Evolutionary conservation across 2,113 vertebrate genomes (phyloP).

Genomic region (Mixornis gularis): DNA sequence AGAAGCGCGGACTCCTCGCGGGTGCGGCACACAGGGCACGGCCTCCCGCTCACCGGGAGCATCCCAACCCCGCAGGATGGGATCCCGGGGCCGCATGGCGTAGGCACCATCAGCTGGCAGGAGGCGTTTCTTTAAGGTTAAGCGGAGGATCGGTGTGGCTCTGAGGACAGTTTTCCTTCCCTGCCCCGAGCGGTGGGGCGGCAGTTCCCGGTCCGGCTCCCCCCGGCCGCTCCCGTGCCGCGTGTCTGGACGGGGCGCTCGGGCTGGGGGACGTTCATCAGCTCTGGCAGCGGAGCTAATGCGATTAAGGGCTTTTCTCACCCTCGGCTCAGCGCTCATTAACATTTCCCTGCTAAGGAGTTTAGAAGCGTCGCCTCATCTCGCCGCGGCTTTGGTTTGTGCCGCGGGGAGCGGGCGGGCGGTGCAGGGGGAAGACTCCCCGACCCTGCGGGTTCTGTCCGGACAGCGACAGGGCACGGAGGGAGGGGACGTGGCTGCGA

Average conservation of each 20-base stretch:
- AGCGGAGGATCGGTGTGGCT: neutral
- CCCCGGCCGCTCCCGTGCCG: accelerated
- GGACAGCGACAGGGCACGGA: accelerated
- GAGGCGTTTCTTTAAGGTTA: accelerated
- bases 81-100: neutral
- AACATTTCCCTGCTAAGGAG: neutral
- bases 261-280: neutral
- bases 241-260: neutral
- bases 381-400: neutral
- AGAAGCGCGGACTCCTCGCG: neutral
- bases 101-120: accelerated
- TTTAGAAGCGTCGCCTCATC: neutral
- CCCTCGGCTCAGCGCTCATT: neutral
- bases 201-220: accelerated
- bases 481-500: neutral
- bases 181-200: accelerated
- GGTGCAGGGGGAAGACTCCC: neutral
- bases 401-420: neutral
- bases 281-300: neutral
- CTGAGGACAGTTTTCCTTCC: neutral
- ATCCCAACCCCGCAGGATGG: accelerated
- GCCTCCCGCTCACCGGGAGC: neutral
- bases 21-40: accelerated
- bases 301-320: neutral
- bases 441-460: accelerated